Evolutionary conservation across 2,888 invertebrate genomes (phyloP).

Genomic region (Octodonta nipae): DNA sequence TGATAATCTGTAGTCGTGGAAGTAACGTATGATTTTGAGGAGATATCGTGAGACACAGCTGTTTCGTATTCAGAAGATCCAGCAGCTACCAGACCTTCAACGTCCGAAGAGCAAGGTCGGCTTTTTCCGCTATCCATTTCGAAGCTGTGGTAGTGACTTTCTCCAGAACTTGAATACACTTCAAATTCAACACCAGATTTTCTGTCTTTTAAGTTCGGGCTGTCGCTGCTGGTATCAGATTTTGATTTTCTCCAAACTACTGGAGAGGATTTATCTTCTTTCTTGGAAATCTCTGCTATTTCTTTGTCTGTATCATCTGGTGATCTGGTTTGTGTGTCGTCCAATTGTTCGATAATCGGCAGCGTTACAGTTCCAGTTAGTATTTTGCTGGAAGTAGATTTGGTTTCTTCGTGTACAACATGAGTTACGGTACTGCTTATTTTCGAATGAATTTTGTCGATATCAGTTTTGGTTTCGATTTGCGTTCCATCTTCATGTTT

Average conservation of each 20-base stretch:
- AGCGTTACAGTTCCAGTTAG: slow-evolving; percentile 6
- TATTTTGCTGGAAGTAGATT: slow-evolving; percentile 15
- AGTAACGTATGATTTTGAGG: slow-evolving; percentile 56
- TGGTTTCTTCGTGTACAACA: slow-evolving; percentile 21
- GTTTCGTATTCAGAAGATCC: slow-evolving; percentile 80
- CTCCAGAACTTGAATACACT: slow-evolving; percentile 73
- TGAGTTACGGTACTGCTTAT: slow-evolving; percentile 14
- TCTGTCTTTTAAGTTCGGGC: slow-evolving; percentile 41
- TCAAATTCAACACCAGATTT: slow-evolving; percentile 69
- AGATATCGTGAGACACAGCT: slow-evolving; percentile 63
- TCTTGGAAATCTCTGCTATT: slow-evolving; percentile 10
- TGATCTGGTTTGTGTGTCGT: slow-evolving; percentile 32
- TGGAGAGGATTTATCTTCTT: slow-evolving; percentile 15
- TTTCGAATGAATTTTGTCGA: slow-evolving; percentile 16
- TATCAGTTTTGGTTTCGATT: slow-evolving; percentile 16
- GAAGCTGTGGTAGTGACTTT: slow-evolving; percentile 79
- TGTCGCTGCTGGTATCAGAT: slow-evolving; percentile 32
- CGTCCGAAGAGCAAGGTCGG: slow-evolving; percentile 74
- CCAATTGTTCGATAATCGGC: slow-evolving; percentile 19
- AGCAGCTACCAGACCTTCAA: slow-evolving; percentile 66
- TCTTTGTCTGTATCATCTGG: slow-evolving; percentile 47
- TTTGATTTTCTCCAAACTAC: slow-evolving; percentile 32
- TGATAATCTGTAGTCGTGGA: slow-evolving; percentile 62
- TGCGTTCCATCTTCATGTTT: slow-evolving; percentile 21
- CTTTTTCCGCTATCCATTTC: slow-evolving; percentile 60